phyloP scores from a whole-genome alignment of 2,797 vertebrate species.

The Naso thynnoides region DNA sequence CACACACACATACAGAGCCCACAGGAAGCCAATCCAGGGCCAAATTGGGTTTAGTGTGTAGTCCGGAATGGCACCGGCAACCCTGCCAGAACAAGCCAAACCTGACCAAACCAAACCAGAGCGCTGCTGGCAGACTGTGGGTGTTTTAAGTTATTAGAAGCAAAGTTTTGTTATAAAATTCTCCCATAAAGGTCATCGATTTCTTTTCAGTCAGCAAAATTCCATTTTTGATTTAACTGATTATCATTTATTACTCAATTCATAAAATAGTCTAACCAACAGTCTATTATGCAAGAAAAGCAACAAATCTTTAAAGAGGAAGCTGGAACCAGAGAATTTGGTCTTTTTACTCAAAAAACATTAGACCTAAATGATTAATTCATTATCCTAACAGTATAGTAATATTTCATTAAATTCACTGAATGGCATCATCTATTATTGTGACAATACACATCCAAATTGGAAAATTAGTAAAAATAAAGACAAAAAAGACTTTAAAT shows the following conservation, averaged over 20 bases:
- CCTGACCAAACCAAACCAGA: constrained; percentile 64
- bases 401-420: not conserved
- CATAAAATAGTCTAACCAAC: not conserved
- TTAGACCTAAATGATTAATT: not conserved
- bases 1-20: constrained; percentile 17
- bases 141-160: constrained; percentile 29
- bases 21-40: constrained; percentile 47
- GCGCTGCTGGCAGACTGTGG: constrained; percentile 36
- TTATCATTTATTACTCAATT: too few relatives aligned
- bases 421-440: not conserved
- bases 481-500: not conserved
- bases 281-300: not conserved
- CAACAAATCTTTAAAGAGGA: not conserved
- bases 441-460: not conserved
- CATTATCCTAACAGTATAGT: not conserved
- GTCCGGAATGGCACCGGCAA: constrained; percentile 53
- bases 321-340: not conserved
- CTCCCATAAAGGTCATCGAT: constrained; percentile 20
- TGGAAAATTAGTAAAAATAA: not conserved
- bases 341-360: not conserved
- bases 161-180: constrained; percentile 31
- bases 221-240: not conserved
- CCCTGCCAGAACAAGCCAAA: constrained; percentile 58
- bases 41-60: constrained; percentile 61
- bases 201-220: constrained; percentile 7